phyloP scores from a whole-genome alignment of 2,797 vertebrate genomes.

The Danio albolineatus region DNA sequence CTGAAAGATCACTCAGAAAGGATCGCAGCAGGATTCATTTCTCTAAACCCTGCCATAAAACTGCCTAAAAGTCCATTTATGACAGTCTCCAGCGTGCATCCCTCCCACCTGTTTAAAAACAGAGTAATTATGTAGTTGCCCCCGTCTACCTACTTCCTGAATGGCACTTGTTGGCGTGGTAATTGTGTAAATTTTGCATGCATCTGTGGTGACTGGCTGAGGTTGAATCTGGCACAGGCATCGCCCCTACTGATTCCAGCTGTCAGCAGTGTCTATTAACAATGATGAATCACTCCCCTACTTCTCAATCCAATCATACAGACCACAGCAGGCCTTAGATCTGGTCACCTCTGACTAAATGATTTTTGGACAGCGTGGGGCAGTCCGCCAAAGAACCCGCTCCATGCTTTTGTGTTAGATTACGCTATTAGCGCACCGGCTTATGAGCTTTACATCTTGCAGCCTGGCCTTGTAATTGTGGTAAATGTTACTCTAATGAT shows the following conservation, averaged over 20 bases:
- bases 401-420: constrained; percentile 55
- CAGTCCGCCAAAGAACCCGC: constrained; percentile 55
- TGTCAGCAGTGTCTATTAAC: constrained; percentile 80
- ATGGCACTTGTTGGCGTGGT: constrained; percentile 60
- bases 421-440: constrained; percentile 58
- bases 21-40: background rate
- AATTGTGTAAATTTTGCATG: constrained; percentile 76
- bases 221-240: constrained; percentile 67
- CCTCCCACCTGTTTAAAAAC: constrained; percentile 28
- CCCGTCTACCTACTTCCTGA: constrained; percentile 32
- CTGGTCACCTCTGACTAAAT: constrained; percentile 80
- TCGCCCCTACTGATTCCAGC: constrained; percentile 73
- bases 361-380: constrained; percentile 73
- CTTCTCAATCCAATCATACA: constrained; percentile 77
- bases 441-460: background rate
- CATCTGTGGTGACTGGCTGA: constrained; percentile 61
- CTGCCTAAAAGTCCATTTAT: background rate
- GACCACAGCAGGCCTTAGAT: constrained; percentile 74
- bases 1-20: no score
- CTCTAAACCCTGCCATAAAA: background rate
- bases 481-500: constrained; percentile 3
- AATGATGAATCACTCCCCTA: constrained; percentile 80
- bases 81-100: background rate
- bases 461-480: constrained; percentile 6
- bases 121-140: constrained; percentile 1